Evolutionary conservation across 2,113 vertebrate genomes (phyloP).

Genomic region (Physeter macrocephalus): DNA sequence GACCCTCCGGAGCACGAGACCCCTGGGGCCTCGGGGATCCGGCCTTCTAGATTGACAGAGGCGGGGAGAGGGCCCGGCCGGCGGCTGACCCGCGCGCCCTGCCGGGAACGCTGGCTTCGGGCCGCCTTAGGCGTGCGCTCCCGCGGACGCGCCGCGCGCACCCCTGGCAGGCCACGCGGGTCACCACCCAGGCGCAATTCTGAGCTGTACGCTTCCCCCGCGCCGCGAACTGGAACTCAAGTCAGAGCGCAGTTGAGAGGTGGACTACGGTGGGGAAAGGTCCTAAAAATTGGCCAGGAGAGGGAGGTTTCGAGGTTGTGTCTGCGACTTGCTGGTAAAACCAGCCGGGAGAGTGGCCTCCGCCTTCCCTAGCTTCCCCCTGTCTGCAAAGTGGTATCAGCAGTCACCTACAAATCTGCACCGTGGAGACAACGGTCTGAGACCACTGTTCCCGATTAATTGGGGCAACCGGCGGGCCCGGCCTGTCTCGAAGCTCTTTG

Average conservation of each 20-base stretch:
- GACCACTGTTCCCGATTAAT: neutral
- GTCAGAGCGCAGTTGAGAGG: too few relatives aligned
- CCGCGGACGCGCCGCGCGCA: accelerated
- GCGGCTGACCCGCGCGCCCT: neutral
- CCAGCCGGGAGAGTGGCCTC: neutral
- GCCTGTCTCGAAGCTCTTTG: neutral
- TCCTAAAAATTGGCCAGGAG: neutral
- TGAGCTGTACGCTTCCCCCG: accelerated
- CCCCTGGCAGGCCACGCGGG: neutral
- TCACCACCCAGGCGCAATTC: neutral
- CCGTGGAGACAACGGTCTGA: accelerated
- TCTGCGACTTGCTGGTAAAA: neutral
- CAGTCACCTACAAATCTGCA: neutral
- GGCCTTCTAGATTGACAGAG: neutral
- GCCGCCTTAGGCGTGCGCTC: neutral
- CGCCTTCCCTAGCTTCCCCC: neutral
- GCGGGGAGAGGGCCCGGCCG: neutral
- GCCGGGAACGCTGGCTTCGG: neutral
- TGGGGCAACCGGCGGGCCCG: neutral
- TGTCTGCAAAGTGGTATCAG: too few relatives aligned
- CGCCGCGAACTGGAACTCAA: neutral
- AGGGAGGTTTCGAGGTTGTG: neutral
- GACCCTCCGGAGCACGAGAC: neutral
- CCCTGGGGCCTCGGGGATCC: accelerated
- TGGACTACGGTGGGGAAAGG: neutral